These are phyloP conservation scores for Melanostoma mellinum DNA, from an alignment of 2,888 invertebrate genomes.

Conservation along the genomic window DNA sequence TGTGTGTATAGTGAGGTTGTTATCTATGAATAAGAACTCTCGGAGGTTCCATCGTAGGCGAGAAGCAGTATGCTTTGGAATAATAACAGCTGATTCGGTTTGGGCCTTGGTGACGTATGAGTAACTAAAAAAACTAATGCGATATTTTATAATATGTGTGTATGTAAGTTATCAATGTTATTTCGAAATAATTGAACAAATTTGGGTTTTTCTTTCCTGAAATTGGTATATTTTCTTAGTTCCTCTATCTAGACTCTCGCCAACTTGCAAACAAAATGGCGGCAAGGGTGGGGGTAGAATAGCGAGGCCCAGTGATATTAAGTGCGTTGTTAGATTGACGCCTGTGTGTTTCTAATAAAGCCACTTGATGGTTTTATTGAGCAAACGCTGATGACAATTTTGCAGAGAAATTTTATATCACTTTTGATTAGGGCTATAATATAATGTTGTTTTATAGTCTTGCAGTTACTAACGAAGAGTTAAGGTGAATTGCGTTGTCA, in stretches of 20 bases:
- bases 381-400: constrained; percentile 23
- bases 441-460: constrained; percentile 34
- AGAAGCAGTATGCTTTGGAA: not conserved
- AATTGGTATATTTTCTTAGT: not conserved
- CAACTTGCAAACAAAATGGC: constrained; percentile 3
- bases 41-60: constrained; percentile 16
- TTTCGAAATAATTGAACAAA: constrained; percentile 27
- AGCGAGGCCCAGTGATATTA: not conserved
- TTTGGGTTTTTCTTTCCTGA: not conserved
- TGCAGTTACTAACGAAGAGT: not conserved
- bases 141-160: constrained; percentile 51
- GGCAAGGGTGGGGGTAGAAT: not conserved
- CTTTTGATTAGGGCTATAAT: constrained; percentile 42
- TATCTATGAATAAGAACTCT: constrained; percentile 20
- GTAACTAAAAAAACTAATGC: constrained; percentile 26
- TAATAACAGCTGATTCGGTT: constrained; percentile 57
- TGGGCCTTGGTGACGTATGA: constrained; percentile 59
- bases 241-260: not conserved
- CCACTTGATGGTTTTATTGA: constrained; percentile 26
- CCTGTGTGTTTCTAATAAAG: not conserved
- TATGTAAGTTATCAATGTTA: constrained; percentile 21
- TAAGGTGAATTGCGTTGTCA: not conserved
- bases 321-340: constrained; percentile 4
- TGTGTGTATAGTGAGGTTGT: not conserved
- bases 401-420: constrained; percentile 28